Evolutionary conservation across 2,113 vertebrate genomes (phyloP), one percentile per base, ranked within the genome.

Genomic region (Recurvirostra avosetta): DNA sequence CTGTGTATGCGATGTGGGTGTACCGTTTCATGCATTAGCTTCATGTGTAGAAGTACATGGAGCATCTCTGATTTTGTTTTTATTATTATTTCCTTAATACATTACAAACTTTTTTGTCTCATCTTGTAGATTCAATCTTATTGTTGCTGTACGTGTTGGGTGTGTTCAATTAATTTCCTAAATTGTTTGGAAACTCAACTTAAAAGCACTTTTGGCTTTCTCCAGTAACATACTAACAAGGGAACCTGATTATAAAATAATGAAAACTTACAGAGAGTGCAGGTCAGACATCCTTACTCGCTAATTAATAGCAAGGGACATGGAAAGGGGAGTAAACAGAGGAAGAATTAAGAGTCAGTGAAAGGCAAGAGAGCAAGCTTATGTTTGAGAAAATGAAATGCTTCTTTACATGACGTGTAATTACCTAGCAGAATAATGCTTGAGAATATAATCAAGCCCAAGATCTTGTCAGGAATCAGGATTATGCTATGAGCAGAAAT

Each of bases 1-100:
- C 26, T 55, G 3, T 1, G 0, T 67, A 12, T 40, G 40, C 41
- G 0, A 0, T 27, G 12, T 27, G 38, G 53, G 15, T 4, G 3
- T 47, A 17, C 36, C 5, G 74, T 49, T 40, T 40, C 2, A 1
- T 19, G 12, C 1, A 1, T 32, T 50, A 25, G 3, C 15, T 58
- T 43, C 6, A 5, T 25, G 20, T 16, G 11, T 19, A 23, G 7
- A 34, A 40, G 30, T 27, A 38, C 20, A 4, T 5, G 0, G 7
- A 50, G 11, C 9, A 30, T 21, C 40, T 56, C 40, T 27, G 14
- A 17, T 12, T 66, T 45, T 38, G 0, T 0, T 34, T 56, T 20
- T 34, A 17, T 19, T 29, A n/a, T 27, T 47, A 4, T 34, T 62
- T 38, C 8, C 9, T 32, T 65, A 27, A 12, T 55, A 41, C 5